These are phyloP conservation scores for Anorthoa munda DNA, from an alignment of 2,888 invertebrate genomes.

Conservation along the genomic window DNA sequence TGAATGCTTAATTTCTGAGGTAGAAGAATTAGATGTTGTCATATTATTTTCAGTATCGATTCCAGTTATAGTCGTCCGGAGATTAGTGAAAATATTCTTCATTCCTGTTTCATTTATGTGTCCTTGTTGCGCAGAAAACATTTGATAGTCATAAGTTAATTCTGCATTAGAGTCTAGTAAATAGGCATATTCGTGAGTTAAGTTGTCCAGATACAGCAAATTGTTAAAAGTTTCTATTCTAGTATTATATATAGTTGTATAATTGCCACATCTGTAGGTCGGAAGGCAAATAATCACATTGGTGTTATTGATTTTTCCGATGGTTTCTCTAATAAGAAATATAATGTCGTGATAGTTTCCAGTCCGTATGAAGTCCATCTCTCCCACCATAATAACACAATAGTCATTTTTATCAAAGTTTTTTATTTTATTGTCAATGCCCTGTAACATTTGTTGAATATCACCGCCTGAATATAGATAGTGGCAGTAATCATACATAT, in stretches of 20 bases:
- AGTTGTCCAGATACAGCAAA: not conserved
- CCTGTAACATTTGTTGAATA: constrained; percentile 9
- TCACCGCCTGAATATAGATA: constrained; percentile 2
- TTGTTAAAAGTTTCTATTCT: not conserved
- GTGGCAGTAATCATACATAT: constrained; percentile 1
- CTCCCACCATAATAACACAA: constrained; percentile 2
- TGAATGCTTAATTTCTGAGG: not conserved
- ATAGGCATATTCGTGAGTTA: not conserved
- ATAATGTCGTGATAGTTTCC: constrained; percentile 12
- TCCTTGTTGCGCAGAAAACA: constrained; percentile 1
- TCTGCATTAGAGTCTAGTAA: constrained; percentile 11
- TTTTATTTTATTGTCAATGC: constrained; percentile 7
- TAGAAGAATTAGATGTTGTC: not conserved
- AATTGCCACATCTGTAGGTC: not conserved
- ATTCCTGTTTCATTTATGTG: not conserved
- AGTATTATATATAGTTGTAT: not conserved
- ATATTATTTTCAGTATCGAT: constrained; percentile 1
- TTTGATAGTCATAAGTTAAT: not conserved
- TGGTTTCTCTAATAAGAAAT: constrained; percentile 8
- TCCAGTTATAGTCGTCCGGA: not conserved
- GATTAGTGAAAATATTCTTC: constrained; percentile 3
- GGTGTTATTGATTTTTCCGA: not conserved
- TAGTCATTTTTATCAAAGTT: constrained; percentile 2
- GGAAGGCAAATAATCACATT: constrained; percentile 9
- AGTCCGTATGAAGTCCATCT: constrained; percentile 10